Percentiles rank a stretch among this genome's conserved stretches.
Evolutionary conservation across 2,888 invertebrate species (phyloP).

Genomic region (Nezara viridula): DNA sequence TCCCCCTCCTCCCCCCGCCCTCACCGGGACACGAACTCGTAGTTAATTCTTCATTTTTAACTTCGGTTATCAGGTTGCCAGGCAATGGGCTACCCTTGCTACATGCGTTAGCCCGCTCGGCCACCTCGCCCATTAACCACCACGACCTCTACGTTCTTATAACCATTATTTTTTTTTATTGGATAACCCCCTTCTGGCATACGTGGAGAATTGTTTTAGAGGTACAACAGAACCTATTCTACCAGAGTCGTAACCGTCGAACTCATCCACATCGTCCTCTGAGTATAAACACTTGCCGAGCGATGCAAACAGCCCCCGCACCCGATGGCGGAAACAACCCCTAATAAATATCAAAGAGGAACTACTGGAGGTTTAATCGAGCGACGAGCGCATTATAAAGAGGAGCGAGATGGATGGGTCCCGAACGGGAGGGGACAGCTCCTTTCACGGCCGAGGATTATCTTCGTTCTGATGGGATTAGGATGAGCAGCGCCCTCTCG

Average conservation of each 20-base stretch:
- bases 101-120: too few relatives aligned
- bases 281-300: not conserved
- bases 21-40: too few relatives aligned
- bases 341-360: conserved; percentile 22
- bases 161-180: too few relatives aligned
- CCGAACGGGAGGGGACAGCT: not conserved
- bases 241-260: not conserved
- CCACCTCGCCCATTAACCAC: too few relatives aligned
- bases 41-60: too few relatives aligned
- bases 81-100: too few relatives aligned
- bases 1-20: too few relatives aligned
- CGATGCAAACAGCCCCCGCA: not conserved
- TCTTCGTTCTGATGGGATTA: not conserved
- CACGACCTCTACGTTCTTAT: too few relatives aligned
- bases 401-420: not conserved
- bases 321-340: not conserved
- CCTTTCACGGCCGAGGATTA: not conserved
- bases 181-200: too few relatives aligned
- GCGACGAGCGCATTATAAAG: not conserved
- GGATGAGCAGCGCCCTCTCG: not conserved
- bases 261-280: not conserved
- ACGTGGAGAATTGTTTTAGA: too few relatives aligned
- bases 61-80: too few relatives aligned
- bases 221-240: too few relatives aligned
- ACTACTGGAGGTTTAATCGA: not conserved